phyloP scores from a whole-genome alignment of 2,797 vertebrate species.

The Gymnoscopelus braueri region DNA sequence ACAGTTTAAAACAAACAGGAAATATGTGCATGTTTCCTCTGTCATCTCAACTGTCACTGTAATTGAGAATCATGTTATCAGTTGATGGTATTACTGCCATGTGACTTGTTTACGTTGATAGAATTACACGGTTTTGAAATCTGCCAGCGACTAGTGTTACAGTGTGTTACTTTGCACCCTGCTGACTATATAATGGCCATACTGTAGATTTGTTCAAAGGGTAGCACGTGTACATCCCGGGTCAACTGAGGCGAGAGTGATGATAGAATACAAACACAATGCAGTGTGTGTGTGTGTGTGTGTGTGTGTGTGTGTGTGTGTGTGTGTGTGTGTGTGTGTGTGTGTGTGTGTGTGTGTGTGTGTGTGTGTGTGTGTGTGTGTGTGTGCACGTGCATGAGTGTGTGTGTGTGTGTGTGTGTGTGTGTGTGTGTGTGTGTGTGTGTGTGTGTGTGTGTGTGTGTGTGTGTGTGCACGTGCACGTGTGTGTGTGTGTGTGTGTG shows the following conservation, averaged over 20 bases:
- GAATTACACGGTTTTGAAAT: background rate
- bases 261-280: background rate
- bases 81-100: background rate
- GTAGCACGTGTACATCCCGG: background rate
- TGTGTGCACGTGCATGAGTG: too few species aligned
- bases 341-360: background rate
- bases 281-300: constrained; percentile 3
- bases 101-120: background rate
- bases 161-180: background rate
- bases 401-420: background rate
- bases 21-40: too few species aligned
- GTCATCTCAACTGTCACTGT: background rate
- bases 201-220: background rate
- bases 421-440: background rate
- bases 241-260: background rate
- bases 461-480: constrained; percentile 5
- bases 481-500: background rate
- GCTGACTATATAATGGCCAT: background rate
- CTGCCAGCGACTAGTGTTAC: background rate
- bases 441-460: background rate
- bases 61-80: too few species aligned
- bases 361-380: constrained; percentile 8
- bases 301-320: background rate
- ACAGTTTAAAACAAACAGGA: too few species aligned
- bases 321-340: too few species aligned